These are phyloP conservation scores for Furcifer pardalis DNA, from an alignment of 2,797 vertebrate genomes.

Conservation along the genomic window DNA sequence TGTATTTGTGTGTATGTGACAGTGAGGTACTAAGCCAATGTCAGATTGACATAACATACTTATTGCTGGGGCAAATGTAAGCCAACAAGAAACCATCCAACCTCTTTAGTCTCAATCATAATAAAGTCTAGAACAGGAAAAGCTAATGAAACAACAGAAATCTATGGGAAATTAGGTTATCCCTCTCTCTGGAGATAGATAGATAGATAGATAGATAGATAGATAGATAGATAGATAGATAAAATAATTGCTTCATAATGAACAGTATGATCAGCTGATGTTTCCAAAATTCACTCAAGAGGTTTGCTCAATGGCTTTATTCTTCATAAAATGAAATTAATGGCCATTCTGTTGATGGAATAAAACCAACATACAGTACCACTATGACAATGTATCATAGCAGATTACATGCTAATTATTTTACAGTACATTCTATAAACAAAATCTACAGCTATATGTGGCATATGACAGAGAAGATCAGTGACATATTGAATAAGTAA, in stretches of 20 bases:
- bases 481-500: constrained; percentile 34
- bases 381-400: constrained; percentile 38
- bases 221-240: neutral
- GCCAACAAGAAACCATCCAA: constrained; percentile 46
- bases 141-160: constrained; percentile 19
- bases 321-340: constrained; percentile 46
- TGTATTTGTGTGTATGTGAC: too few species aligned
- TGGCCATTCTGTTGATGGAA: constrained; percentile 37
- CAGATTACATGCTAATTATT: constrained; percentile 33
- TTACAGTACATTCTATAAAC: constrained; percentile 23
- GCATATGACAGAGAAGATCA: constrained; percentile 17
- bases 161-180: neutral
- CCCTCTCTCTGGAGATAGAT: too few species aligned
- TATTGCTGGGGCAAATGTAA: constrained; percentile 53
- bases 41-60: constrained; percentile 55
- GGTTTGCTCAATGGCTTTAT: constrained; percentile 15
- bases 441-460: constrained; percentile 32
- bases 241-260: neutral
- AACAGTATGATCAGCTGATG: neutral
- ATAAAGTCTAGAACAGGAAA: constrained; percentile 46
- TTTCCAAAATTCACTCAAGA: neutral
- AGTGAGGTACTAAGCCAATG: constrained; percentile 40
- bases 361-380: constrained; percentile 16
- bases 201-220: too few species aligned
- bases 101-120: constrained; percentile 22